phyloP scores from a whole-genome alignment of 1,140 invertebrate genomes.

The Drosophila kanapiae region DNA sequence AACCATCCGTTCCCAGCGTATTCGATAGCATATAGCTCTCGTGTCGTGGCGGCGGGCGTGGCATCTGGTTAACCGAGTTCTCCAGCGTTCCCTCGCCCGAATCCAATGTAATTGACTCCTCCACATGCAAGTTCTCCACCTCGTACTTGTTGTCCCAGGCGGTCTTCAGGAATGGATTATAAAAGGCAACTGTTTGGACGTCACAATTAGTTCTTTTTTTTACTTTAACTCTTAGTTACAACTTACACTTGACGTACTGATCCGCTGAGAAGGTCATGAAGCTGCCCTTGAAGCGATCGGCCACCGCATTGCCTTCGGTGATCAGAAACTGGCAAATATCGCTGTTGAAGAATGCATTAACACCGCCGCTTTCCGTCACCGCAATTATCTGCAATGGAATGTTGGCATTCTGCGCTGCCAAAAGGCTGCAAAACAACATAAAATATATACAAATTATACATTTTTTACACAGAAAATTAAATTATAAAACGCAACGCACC shows the following conservation, averaged over 20 bases:
- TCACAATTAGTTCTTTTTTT: not conserved
- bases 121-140: slow-evolving; percentile 97
- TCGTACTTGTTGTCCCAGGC: slow-evolving; percentile 98
- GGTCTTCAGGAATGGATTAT: slow-evolving; percentile 97
- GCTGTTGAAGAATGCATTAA: slow-evolving; percentile 95
- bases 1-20: slow-evolving; percentile 83
- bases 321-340: slow-evolving; percentile 96
- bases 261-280: slow-evolving; percentile 91
- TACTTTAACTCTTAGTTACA: not conserved
- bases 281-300: slow-evolving; percentile 95
- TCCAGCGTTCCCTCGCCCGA: slow-evolving; percentile 90
- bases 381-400: slow-evolving; percentile 98
- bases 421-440: slow-evolving; percentile 89
- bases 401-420: slow-evolving; percentile 97
- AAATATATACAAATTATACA: not conserved
- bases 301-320: slow-evolving; percentile 96
- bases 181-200: slow-evolving; percentile 92
- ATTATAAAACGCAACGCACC: slow-evolving; percentile 87
- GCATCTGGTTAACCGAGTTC: slow-evolving; percentile 88
- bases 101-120: slow-evolving; percentile 89
- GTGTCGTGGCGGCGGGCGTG: slow-evolving; percentile 88
- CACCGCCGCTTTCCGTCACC: slow-evolving; percentile 94
- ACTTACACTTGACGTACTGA: slow-evolving; percentile 83
- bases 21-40: slow-evolving; percentile 88
- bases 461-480: not conserved